Base-by-base conservation (phyloP, 2,888 invertebrate genomes). In the Falcaria lacertinaria region DNA sequence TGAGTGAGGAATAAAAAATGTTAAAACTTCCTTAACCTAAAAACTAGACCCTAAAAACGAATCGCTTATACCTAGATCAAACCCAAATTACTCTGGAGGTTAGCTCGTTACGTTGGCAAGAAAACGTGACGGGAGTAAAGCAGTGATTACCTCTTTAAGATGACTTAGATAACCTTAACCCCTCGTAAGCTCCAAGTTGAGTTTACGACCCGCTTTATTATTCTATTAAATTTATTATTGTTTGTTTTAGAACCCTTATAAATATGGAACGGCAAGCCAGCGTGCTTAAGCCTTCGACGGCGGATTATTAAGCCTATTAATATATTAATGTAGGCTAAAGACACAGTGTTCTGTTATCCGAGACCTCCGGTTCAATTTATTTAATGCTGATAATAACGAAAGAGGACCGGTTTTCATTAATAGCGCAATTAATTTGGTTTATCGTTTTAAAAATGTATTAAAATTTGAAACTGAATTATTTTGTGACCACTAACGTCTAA, bases 221-320 rank as follows among this genome's bases (percentile, higher is more conserved):
- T 8, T 14, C 36, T 14, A 5, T 36, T 22, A 22, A 36, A 36
- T 36, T 36, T 37, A 37, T 37, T 36, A 22, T 36, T 36, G 19
- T 36, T 36, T 37, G 37, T 37, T 37, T 15, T 22, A 11, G 22
- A 0, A 25, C 37, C 37, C 22, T 37, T 25, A 37, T 37, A 25
- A 37, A 37, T 37, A 28, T 11, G 28, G 28, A 28, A 28, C 3
- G 7, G 28, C 11, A 28, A 28, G 7, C 28, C 11, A 28, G 28
- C 28, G 28, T 11, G 28, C 28, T 25, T 25, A 25, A 28, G 11
- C 28, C 11, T 28, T 28, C 11, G 19, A 19, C 19, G 28, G 8
- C 28, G 28, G 28, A 28, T 28, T 28, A 28, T 11, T 28, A 28
- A 6, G 19, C 28, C 28, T 7, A 28, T 28, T 28, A 28, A 11